Evolutionary conservation across 2,888 invertebrate genomes (phyloP).

Genomic region (Leucoptera coffeella): DNA sequence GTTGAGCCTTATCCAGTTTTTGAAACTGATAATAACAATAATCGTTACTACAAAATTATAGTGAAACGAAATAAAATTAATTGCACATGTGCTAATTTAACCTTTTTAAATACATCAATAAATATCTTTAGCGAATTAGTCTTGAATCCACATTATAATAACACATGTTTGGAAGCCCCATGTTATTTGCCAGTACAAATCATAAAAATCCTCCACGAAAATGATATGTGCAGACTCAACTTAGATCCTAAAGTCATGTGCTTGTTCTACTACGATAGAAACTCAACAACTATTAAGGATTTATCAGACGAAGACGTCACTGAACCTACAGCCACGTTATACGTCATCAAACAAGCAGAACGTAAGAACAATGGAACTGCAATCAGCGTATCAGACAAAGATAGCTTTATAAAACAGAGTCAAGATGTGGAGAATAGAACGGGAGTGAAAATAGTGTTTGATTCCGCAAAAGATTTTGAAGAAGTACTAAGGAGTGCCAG

Average conservation of each 20-base stretch:
- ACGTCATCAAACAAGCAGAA: slow-evolving; percentile 35
- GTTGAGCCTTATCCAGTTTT: no score
- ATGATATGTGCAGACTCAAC: slow-evolving; percentile 32
- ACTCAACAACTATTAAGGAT: slow-evolving; percentile 17
- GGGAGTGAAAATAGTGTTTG: slow-evolving; percentile 34
- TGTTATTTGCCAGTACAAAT: slow-evolving; percentile 37
- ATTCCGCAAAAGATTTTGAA: slow-evolving; percentile 36
- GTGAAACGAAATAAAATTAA: slow-evolving; percentile 32
- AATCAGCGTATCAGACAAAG: slow-evolving; percentile 33
- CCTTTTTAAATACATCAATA: slow-evolving; percentile 22
- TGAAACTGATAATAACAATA: no score
- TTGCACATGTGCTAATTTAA: slow-evolving; percentile 43
- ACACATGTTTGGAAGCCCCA: slow-evolving; percentile 37
- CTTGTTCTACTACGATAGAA: slow-evolving; percentile 32
- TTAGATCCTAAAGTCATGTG: slow-evolving; percentile 39
- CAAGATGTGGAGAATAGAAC: slow-evolving; percentile 36
- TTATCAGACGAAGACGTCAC: slow-evolving; percentile 25
- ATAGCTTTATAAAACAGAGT: slow-evolving; percentile 25
- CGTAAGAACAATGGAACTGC: slow-evolving; percentile 26
- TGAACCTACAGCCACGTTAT: slow-evolving; percentile 36
- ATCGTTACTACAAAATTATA: no score
- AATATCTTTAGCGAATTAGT: slow-evolving; percentile 29
- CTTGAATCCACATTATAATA: slow-evolving; percentile 27
- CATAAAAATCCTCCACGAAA: slow-evolving; percentile 28
- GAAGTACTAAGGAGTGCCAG: slow-evolving; percentile 29